Percentiles rank a stretch among this genome's conserved stretches.
These are phyloP conservation scores for Acronicta aceris DNA, from an alignment of 2,888 invertebrate genomes.

Conservation along the genomic window DNA sequence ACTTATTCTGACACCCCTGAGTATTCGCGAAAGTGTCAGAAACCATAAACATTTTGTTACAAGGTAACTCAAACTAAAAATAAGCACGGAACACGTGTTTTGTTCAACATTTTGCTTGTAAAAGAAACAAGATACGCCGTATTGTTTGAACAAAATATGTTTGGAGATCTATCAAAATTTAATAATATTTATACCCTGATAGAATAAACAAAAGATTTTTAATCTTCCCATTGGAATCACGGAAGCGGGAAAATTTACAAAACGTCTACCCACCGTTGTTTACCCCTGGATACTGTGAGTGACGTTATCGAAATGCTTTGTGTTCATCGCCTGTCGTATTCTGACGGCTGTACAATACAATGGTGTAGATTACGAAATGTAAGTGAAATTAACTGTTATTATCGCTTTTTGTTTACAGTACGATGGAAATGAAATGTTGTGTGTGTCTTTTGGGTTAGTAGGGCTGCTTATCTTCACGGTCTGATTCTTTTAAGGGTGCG, in stretches of 20 bases:
- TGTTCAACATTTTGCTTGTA: neutral
- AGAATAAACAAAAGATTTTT: conserved; percentile 53
- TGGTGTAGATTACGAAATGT: conserved; percentile 46
- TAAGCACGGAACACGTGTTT: too few relatives aligned
- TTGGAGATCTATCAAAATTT: conserved; percentile 38
- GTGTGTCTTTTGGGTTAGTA: conserved; percentile 32
- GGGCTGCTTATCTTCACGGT: conserved; percentile 22
- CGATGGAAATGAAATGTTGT: conserved; percentile 37
- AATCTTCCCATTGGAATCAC: conserved; percentile 48
- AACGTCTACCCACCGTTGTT: conserved; percentile 48
- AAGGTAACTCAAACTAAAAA: too few relatives aligned
- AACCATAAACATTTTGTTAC: too few relatives aligned
- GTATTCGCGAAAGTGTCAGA: too few relatives aligned
- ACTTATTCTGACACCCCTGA: too few relatives aligned
- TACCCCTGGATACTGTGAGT: conserved; percentile 50
- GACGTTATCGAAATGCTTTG: conserved; percentile 60
- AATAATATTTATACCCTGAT: conserved; percentile 44
- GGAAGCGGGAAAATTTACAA: conserved; percentile 52
- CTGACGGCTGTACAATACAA: conserved; percentile 46
- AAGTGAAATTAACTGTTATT: conserved; percentile 38
- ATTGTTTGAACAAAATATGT: conserved; percentile 14
- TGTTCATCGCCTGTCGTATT: conserved; percentile 57
- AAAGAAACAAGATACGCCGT: conserved; percentile 3
- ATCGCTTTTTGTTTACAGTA: conserved; percentile 7
- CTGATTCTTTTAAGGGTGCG: conserved; percentile 5